Conservation (phyloP, 2,888 invertebrate species). For the Xestia ashworthii region DNA sequence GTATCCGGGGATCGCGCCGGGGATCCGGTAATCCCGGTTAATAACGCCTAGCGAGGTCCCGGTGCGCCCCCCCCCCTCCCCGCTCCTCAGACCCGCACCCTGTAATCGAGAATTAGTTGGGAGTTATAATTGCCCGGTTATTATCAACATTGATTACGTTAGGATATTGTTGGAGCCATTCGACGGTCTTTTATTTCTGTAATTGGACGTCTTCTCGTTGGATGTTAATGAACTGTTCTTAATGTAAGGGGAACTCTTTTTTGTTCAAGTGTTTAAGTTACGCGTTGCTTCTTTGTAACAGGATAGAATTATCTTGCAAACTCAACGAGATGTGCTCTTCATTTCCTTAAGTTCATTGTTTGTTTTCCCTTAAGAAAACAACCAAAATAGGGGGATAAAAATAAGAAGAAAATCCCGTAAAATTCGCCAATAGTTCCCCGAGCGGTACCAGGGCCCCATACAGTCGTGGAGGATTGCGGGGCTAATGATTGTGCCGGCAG, state of each 20-base stretch:
- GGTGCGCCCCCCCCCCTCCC: constrained; percentile 73
- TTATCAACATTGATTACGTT: constrained; percentile 77
- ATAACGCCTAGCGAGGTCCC: constrained; percentile 82
- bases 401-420: constrained; percentile 81
- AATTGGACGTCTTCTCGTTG: constrained; percentile 61
- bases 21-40: constrained; percentile 90
- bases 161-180: constrained; percentile 69
- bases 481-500: constrained; percentile 85
- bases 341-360: constrained; percentile 62
- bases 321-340: constrained; percentile 45
- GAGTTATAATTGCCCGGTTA: constrained; percentile 86
- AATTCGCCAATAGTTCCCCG: constrained; percentile 84
- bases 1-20: constrained; percentile 86
- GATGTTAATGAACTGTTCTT: constrained; percentile 59
- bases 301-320: constrained; percentile 29
- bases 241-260: constrained; percentile 45
- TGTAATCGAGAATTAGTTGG: constrained; percentile 86
- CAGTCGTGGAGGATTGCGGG: constrained; percentile 82
- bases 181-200: constrained; percentile 67
- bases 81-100: constrained; percentile 75
- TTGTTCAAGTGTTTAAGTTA: constrained; percentile 44
- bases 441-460: constrained; percentile 78
- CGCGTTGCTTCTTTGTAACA: constrained; percentile 22
- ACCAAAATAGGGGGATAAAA: constrained; percentile 71
- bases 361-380: constrained; percentile 69